Conservation (phyloP, 2,888 invertebrate species). For the Hartigia nigra region DNA sequence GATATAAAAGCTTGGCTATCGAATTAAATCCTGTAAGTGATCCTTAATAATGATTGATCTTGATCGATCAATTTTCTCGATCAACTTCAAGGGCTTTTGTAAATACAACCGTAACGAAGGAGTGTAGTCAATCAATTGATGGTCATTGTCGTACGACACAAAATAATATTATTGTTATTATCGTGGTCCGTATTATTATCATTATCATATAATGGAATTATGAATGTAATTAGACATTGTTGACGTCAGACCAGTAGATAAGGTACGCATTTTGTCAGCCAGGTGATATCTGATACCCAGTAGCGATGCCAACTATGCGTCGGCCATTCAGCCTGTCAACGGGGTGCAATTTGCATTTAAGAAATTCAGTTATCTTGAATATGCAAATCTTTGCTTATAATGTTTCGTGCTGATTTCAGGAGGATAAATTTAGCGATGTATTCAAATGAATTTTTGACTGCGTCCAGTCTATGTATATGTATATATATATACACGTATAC, state of each 20-base stretch:
- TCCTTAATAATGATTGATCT: background rate
- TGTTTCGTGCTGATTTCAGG: background rate
- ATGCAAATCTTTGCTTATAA: background rate
- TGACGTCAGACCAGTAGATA: background rate
- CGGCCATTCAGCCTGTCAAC: background rate
- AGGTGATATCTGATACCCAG: background rate
- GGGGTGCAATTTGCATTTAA: background rate
- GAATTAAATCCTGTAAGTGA: background rate
- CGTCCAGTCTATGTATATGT: too few species aligned
- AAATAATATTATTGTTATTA: background rate
- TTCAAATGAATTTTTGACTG: background rate
- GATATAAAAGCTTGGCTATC: background rate
- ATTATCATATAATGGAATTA: background rate
- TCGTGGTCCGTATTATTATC: background rate
- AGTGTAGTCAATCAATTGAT: too few species aligned
- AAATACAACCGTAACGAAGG: background rate
- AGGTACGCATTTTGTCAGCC: background rate
- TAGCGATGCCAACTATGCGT: background rate
- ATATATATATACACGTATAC: too few species aligned
- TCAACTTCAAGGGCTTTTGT: background rate
- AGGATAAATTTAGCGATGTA: background rate
- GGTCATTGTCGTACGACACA: background rate
- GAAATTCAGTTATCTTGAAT: background rate
- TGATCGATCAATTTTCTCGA: background rate
- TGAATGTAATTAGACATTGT: background rate